phyloP scores from a whole-genome alignment of 2,888 invertebrate species.

The Chloroclystis v-ata region DNA sequence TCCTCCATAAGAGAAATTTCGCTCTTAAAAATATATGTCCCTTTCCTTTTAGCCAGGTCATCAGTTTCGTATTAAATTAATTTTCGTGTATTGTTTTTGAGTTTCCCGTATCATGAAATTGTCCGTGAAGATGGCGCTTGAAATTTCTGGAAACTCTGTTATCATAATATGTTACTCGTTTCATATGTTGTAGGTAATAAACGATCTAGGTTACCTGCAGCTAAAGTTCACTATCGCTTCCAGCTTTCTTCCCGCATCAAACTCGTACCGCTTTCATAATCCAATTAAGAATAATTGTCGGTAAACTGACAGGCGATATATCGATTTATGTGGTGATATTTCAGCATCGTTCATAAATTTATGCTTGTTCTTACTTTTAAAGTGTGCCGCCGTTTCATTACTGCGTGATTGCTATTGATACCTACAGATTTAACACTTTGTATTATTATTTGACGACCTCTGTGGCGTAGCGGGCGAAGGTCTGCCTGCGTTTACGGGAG shows the following conservation, averaged over 20 bases:
- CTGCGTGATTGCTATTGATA: conserved; percentile 59
- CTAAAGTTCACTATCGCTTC: conserved; percentile 21
- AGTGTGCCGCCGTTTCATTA: conserved; percentile 67
- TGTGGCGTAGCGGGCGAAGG: too few species aligned
- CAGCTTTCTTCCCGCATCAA: conserved; percentile 34
- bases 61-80: too few species aligned
- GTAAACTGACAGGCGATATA: conserved; percentile 74
- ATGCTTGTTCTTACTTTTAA: conserved; percentile 75
- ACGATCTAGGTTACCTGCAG: too few species aligned
- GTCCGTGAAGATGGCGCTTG: too few species aligned
- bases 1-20: too few species aligned
- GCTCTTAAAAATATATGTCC: too few species aligned
- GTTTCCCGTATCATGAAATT: too few species aligned
- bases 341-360: conserved; percentile 77
- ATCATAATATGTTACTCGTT: too few species aligned
- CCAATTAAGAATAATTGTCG: conserved; percentile 79
- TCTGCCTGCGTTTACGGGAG: not conserved
- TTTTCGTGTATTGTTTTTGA: too few species aligned
- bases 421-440: conserved; percentile 43
- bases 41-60: too few species aligned
- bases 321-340: conserved; percentile 77
- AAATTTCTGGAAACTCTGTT: too few species aligned
- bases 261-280: conserved; percentile 69
- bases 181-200: too few species aligned
- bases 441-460: not conserved